These are phyloP conservation scores for Panopea generosa DNA, from an alignment of 2,888 invertebrate species.

Conservation along the genomic window DNA sequence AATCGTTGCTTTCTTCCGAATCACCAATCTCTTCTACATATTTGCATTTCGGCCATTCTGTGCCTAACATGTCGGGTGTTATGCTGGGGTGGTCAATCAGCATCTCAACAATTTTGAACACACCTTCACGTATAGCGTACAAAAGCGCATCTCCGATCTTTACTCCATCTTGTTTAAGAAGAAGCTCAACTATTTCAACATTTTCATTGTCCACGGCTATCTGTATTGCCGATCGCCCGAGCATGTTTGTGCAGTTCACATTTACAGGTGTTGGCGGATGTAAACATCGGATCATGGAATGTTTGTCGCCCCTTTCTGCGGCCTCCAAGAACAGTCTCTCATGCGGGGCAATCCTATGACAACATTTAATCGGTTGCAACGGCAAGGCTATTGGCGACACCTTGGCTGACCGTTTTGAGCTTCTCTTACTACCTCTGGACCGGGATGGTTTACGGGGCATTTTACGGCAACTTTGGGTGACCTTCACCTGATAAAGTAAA, in stretches of 20 bases:
- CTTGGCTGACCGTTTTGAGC: slow-evolving; percentile 44
- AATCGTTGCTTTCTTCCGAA: slow-evolving; percentile 86
- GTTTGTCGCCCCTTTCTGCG: slow-evolving; percentile 87
- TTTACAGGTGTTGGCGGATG: slow-evolving; percentile 84
- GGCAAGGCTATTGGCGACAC: slow-evolving; percentile 67
- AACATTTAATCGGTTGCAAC: slow-evolving; percentile 68
- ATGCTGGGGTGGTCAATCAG: slow-evolving; percentile 87
- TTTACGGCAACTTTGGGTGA: no score
- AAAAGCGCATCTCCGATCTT: slow-evolving; percentile 87
- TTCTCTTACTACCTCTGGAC: slow-evolving; percentile 30
- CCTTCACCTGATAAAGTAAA: no score
- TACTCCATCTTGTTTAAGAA: slow-evolving; percentile 86
- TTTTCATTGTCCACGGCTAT: slow-evolving; percentile 87
- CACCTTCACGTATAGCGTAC: slow-evolving; percentile 87
- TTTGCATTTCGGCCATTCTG: slow-evolving; percentile 86
- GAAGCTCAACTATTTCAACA: slow-evolving; percentile 86
- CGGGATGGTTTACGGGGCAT: not conserved
- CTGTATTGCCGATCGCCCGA: slow-evolving; percentile 87
- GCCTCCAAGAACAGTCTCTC: slow-evolving; percentile 87
- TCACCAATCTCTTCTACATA: slow-evolving; percentile 77
- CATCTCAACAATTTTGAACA: slow-evolving; percentile 87
- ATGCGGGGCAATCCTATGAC: slow-evolving; percentile 84
- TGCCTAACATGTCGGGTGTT: slow-evolving; percentile 86
- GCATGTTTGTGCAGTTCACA: slow-evolving; percentile 87
- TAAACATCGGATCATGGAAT: slow-evolving; percentile 86